Percentiles rank a stretch among this genome's conserved stretches.
These are phyloP conservation scores for Trachelipus rathkii DNA, from an alignment of 1,140 invertebrate genomes.

Conservation along the genomic window DNA sequence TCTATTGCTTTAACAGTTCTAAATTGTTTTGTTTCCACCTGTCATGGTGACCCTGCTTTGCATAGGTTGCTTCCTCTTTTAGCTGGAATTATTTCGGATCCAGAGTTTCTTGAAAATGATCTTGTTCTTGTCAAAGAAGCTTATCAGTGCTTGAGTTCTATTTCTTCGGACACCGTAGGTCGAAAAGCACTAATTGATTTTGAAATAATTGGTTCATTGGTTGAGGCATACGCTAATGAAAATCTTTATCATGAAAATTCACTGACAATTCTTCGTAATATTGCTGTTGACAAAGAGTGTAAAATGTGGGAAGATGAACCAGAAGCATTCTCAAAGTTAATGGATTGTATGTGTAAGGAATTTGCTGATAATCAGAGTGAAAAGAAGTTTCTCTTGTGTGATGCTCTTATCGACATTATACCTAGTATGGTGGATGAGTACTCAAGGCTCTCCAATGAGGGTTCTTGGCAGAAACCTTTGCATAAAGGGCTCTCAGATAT, in stretches of 20 bases:
- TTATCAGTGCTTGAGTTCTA: constrained; percentile 71
- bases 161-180: constrained; percentile 37
- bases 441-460: constrained; percentile 1
- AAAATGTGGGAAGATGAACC: constrained; percentile 59
- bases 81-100: constrained; percentile 32
- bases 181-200: constrained; percentile 43
- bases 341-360: constrained; percentile 76
- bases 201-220: constrained; percentile 36
- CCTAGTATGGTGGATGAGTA: constrained; percentile 57
- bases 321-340: constrained; percentile 70
- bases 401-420: constrained; percentile 67
- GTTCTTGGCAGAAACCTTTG: constrained; percentile 53
- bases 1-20: constrained; percentile 80
- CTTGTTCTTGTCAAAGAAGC: constrained; percentile 82
- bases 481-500: constrained; percentile 59
- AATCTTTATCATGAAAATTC: constrained; percentile 34
- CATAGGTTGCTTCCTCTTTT: constrained; percentile 35
- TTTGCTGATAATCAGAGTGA: constrained; percentile 82
- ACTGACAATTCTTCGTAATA: constrained; percentile 29
- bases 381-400: constrained; percentile 78
- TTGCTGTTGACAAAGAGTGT: constrained; percentile 37
- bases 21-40: constrained; percentile 60
- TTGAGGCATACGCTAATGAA: constrained; percentile 38
- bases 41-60: constrained; percentile 34
- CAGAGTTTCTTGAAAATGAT: constrained; percentile 64